These are phyloP conservation scores for Cynopterus brachyotis DNA, from an alignment of 2,113 vertebrate species.

Conservation along the genomic window DNA sequence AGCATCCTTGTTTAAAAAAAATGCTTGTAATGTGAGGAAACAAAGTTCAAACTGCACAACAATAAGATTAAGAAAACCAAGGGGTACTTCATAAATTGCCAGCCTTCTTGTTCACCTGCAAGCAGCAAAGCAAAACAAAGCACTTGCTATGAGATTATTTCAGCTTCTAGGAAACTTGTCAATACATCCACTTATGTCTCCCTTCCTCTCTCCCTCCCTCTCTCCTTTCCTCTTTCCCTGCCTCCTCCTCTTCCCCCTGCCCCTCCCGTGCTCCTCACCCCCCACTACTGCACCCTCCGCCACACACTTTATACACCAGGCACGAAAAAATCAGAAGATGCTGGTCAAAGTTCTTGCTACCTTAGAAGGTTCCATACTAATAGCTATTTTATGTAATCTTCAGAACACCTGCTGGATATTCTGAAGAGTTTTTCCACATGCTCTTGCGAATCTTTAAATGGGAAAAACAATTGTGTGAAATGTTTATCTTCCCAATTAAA, in stretches of 20 bases:
- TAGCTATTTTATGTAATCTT: neutral
- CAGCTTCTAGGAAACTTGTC: neutral
- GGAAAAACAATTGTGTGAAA: conserved; percentile 26
- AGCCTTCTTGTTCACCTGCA: rapidly evolving
- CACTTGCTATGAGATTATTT: neutral
- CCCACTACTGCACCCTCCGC: no score
- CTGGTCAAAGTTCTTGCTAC: neutral
- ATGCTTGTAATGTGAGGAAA: neutral
- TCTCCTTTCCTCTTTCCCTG: no score
- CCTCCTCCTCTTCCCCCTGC: no score
- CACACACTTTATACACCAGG: neutral
- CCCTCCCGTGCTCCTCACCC: no score
- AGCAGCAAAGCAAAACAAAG: neutral
- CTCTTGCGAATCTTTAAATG: neutral
- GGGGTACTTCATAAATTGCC: neutral
- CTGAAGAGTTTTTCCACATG: neutral
- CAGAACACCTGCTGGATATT: neutral
- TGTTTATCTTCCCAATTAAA: conserved; percentile 55
- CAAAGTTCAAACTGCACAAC: neutral
- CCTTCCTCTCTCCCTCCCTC: neutral
- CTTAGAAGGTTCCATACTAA: neutral
- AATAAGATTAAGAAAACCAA: neutral
- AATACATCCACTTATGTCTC: neutral
- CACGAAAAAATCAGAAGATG: neutral
- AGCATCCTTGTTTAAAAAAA: neutral